Evolutionary conservation across 2,113 vertebrate species (phyloP).

Genomic region (Plectropomus leopardus): DNA sequence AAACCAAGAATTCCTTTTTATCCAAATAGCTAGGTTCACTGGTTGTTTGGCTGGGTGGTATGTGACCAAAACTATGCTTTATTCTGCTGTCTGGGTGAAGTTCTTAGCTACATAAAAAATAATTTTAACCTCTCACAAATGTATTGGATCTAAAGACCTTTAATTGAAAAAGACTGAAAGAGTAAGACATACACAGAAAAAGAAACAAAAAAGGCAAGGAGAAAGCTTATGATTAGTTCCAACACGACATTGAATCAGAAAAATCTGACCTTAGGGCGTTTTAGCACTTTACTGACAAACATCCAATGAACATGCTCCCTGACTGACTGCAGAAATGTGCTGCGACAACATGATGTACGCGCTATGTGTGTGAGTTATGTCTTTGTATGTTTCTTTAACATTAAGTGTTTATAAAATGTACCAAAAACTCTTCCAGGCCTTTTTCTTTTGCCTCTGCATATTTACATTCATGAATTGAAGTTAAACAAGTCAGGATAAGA

Average conservation of each 20-base stretch:
- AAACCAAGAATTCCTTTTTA: too few species aligned
- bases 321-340: neutral
- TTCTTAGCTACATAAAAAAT: neutral
- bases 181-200: neutral
- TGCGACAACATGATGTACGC: neutral
- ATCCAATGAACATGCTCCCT: too few species aligned
- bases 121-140: neutral
- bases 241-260: neutral
- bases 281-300: constrained; percentile 1
- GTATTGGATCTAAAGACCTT: neutral
- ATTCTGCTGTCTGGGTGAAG: too few species aligned
- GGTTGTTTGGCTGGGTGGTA: neutral
- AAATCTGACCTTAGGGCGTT: neutral
- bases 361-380: neutral
- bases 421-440: neutral
- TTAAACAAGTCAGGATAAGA: neutral
- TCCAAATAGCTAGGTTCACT: neutral
- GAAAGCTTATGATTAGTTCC: neutral
- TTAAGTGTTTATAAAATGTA: neutral
- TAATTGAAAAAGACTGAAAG: neutral
- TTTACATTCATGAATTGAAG: neutral
- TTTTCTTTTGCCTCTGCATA: neutral
- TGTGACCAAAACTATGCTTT: neutral
- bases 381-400: neutral
- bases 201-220: neutral